These are phyloP conservation scores for Lanius ludovicianus DNA, from an alignment of 2,113 vertebrate species.

Conservation along the genomic window DNA sequence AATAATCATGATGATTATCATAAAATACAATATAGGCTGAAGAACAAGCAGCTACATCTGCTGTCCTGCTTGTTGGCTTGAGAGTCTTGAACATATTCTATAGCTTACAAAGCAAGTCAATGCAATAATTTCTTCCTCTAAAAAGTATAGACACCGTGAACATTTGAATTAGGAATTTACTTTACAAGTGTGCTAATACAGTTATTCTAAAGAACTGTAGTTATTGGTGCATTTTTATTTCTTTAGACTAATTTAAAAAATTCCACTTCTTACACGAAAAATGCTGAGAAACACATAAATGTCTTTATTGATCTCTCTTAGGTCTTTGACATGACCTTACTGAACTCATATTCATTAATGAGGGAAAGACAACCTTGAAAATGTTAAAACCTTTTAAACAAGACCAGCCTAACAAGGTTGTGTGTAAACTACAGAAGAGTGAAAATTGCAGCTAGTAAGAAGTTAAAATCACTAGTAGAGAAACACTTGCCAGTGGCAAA, in stretches of 20 bases:
- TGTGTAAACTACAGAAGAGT: neutral
- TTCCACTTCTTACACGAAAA: neutral
- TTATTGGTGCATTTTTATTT: neutral
- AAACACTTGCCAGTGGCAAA: neutral
- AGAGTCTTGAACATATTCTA: neutral
- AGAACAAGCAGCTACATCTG: neutral
- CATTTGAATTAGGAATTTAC: neutral
- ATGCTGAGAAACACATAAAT: neutral
- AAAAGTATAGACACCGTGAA: neutral
- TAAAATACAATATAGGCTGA: neutral
- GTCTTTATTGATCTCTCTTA: neutral
- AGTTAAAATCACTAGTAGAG: neutral
- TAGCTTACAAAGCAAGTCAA: neutral
- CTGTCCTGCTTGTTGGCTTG: neutral
- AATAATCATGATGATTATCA: neutral
- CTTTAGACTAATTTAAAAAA: neutral
- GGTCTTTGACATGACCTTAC: neutral
- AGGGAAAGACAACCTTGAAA: neutral
- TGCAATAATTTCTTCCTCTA: neutral
- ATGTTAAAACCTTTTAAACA: neutral
- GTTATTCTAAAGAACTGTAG: neutral
- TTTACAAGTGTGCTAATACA: neutral
- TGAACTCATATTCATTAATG: neutral
- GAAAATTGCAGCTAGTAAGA: neutral
- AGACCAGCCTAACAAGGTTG: neutral